Evolutionary conservation across 2,113 vertebrate genomes (phyloP), one percentile per base, ranked within the genome.

Genomic region (Tachycineta bicolor): DNA sequence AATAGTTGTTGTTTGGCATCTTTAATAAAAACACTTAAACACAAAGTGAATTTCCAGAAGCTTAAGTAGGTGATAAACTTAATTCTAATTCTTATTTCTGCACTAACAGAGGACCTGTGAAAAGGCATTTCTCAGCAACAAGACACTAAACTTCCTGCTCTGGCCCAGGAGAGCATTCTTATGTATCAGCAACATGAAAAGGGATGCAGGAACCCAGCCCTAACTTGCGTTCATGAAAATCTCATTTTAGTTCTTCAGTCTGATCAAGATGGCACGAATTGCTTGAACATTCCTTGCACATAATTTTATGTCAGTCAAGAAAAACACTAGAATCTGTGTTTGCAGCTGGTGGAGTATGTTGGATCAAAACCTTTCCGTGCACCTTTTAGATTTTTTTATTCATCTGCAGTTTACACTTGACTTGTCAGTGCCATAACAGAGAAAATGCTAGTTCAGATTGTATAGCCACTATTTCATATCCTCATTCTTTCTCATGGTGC

Each of bases 141-240:
- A 14, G 22, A 49, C 13, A 17, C 24, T 49, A 60, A 81, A 31
- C 8, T 74, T 17, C 34, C 21, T 5, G 6, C 8, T 82, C 41
- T 67, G 65, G 16, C 25, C 17, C 34, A 34, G 33, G 9, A 82
- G 60, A 78, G 31, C 9, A 3, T 78, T 39, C 25, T 52, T 39
- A n/a, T 1, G 1, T 17, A 24, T 20, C 29, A 49, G 12, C 1
- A 2, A 9, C 16, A 28, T 6, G 10, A 47, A 88, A 76, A 69
- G 9, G 8, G 14, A n/a, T 52, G 53, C 14, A 64, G 23, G 17
- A 50, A 4, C 34, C 11, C 34, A 55, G 11, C 24, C 20, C 31
- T 0, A 1, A 67, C 21, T 28, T 52, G 13, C 26, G 18, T 44
- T 44, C 26, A 25, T 31, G 6, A 80, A 83, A 90, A 65, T 52